These are phyloP conservation scores for Ceratoteleas bidentatus DNA, from an alignment of 1,140 invertebrate species.

Conservation along the genomic window DNA sequence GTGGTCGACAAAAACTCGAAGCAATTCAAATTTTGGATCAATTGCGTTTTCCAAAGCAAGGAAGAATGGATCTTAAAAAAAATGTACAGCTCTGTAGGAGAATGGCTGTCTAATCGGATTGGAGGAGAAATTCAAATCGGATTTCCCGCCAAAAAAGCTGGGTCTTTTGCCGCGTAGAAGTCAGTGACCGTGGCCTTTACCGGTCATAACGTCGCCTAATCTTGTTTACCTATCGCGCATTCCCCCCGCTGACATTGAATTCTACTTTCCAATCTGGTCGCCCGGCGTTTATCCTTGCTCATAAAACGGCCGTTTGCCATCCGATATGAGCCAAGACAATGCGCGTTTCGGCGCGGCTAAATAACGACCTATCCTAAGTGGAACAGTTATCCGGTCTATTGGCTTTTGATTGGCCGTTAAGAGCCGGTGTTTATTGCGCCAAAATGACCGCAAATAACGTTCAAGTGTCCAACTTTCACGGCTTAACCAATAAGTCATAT, in stretches of 20 bases:
- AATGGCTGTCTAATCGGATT: too few relatives aligned
- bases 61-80: too few relatives aligned
- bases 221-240: constrained; percentile 63
- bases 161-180: constrained; percentile 25
- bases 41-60: too few relatives aligned
- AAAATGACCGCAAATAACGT: constrained; percentile 9
- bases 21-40: too few relatives aligned
- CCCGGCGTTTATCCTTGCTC: constrained; percentile 46
- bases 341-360: constrained; percentile 21
- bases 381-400: constrained; percentile 41
- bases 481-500: too few relatives aligned
- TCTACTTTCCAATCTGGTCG: constrained; percentile 71
- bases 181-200: constrained; percentile 67
- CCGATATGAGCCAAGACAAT: constrained; percentile 51
- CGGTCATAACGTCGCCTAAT: constrained; percentile 57
- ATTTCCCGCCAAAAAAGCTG: neutral
- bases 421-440: constrained; percentile 31
- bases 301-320: constrained; percentile 41
- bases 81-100: too few relatives aligned
- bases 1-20: too few relatives aligned
- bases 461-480: constrained; percentile 26
- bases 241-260: constrained; percentile 67
- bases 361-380: constrained; percentile 32
- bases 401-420: constrained; percentile 43
- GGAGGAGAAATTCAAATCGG: neutral